Conservation (phyloP, 2,888 invertebrate genomes). For the Hecatera dysodea region DNA sequence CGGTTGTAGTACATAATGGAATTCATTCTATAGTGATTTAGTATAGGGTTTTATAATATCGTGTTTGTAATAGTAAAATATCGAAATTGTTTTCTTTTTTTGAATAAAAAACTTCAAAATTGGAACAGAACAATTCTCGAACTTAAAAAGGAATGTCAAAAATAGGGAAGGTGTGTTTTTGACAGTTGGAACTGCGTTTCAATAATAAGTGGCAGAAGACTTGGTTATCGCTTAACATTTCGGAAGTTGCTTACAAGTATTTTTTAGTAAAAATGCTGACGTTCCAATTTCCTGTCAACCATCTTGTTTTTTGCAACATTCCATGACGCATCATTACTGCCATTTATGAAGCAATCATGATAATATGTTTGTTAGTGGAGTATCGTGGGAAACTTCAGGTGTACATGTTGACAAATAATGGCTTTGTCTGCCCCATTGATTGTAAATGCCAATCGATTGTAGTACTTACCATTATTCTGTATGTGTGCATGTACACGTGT, state of each 20-base stretch:
- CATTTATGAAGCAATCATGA: conserved; percentile 10
- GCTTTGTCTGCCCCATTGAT: conserved; percentile 53
- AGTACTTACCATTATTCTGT: conserved; percentile 6
- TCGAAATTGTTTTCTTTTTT: no score
- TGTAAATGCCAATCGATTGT: conserved; percentile 43
- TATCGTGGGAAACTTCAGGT: conserved; percentile 54
- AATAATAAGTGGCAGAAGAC: background rate
- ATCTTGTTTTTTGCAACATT: conserved; percentile 18
- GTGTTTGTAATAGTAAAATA: no score
- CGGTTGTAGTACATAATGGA: background rate
- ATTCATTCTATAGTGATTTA: background rate
- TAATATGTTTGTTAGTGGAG: conserved; percentile 25
- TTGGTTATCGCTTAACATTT: background rate
- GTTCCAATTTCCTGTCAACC: background rate
- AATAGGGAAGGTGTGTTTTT: no score
- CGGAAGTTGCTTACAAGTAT: background rate
- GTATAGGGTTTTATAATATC: background rate
- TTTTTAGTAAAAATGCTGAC: background rate
- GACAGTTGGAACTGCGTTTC: no score
- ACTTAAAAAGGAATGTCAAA: no score
- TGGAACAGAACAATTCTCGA: no score
- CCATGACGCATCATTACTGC: conserved; percentile 1
- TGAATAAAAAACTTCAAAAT: no score
- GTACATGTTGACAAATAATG: conserved; percentile 45
- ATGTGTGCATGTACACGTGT: conserved; percentile 13